A percentile compares a stretch with the other conserved stretches of the same genome.
phyloP scores from a whole-genome alignment of 2,888 invertebrate species.

The Diarsia mendica region DNA sequence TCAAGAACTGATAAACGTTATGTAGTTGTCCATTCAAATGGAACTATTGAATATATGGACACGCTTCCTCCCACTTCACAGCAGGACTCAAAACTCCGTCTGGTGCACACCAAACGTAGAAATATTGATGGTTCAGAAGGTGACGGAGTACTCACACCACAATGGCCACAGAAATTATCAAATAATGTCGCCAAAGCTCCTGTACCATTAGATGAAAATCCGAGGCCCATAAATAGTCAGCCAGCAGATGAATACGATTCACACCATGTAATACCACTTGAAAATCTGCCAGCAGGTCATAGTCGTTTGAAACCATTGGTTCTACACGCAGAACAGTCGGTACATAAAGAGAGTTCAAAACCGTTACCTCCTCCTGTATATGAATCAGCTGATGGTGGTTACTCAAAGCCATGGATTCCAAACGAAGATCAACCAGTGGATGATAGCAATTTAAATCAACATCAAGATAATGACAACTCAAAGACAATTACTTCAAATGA shows the following conservation, averaged over 20 bases:
- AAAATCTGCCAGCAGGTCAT: not conserved
- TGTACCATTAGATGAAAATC: constrained; percentile 13
- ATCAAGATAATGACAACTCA: not conserved
- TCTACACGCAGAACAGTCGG: not conserved
- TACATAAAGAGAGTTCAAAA: not conserved
- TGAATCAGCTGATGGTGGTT: not conserved
- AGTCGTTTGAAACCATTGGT: not conserved
- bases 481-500: not conserved
- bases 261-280: not conserved
- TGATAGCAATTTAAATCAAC: not conserved
- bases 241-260: not conserved
- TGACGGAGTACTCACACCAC: not conserved
- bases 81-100: constrained; percentile 66
- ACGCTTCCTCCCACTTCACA: constrained; percentile 62
- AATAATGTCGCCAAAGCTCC: not conserved
- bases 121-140: not conserved
- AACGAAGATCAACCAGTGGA: not conserved
- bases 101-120: constrained; percentile 9
- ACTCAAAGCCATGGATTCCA: not conserved
- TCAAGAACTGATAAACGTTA: constrained; percentile 65
- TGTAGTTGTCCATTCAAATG: constrained; percentile 75
- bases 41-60: constrained; percentile 74
- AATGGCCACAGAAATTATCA: not conserved
- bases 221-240: constrained; percentile 2
- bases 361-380: not conserved